Evolutionary conservation across 2,888 invertebrate species (phyloP), one percentile per base, ranked within the genome.

Genomic region (Phragmatobia fuliginosa): DNA sequence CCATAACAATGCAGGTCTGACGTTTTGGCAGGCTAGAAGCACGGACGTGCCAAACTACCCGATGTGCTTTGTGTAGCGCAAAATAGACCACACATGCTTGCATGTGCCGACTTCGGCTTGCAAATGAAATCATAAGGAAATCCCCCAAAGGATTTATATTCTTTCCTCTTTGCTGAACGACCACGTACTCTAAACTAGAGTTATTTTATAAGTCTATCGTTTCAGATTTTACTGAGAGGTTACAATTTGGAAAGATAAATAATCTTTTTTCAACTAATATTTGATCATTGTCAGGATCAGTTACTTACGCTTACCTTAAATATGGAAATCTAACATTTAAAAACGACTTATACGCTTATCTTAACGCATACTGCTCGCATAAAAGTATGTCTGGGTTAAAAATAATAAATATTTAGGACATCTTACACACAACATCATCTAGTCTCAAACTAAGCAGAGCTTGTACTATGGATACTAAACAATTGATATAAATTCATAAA

Each of bases 11-110:
- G 81, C 86, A 84, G 80, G 85, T 85, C 81, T 83, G 86, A 87
- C 87, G 81, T 85, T 83, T 81, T 85, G 85, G 86, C 85, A 83
- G 84, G 81, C 78, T 73, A 68, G 78, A 75, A 77, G 83, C 80
- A 78, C 77, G 83, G 76, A 82, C 86, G 90, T 91, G 91, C 90
- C 91, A 89, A 90, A 90, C 88, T 85, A 82, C 84, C n/a, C 87
- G 81, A 85, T 85, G 83, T 82, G 86, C 83, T 87, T 86, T 87
- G 84, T 87, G 86, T 88, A 81, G 83, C 86, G 83, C 79, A 85
- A 87, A 87, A 90, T 88, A 84, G 85, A 84, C 83, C 85, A 78
- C 82, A 80, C 81, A 78, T 78, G 77, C 67, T 73, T 76, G 73
- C 70, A 73, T 76, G 73, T 79, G 68, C 71, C 73, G 77, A 77